Percentiles rank a stretch among this genome's conserved stretches.
Conservation (phyloP, 1,140 invertebrate genomes). For the Metaphire vulgaris region DNA sequence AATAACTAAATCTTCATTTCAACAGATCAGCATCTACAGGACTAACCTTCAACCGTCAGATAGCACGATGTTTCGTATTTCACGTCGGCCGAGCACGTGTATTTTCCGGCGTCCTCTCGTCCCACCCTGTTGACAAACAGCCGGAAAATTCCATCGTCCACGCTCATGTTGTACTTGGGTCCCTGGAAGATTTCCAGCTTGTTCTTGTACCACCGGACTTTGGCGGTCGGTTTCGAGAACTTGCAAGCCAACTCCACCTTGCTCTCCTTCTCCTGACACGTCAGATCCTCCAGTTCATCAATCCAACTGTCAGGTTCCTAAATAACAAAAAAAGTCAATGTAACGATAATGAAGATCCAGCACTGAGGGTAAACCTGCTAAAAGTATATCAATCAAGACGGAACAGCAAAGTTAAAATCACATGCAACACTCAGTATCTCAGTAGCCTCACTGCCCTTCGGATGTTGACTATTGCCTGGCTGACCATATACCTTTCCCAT, state of each 20-base stretch:
- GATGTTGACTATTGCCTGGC: too few species aligned
- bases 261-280: constrained; percentile 72
- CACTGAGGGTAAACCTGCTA: too few species aligned
- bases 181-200: constrained; percentile 57
- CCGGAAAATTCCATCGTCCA: constrained; percentile 80
- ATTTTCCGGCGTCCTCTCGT: constrained; percentile 94
- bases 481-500: too few species aligned
- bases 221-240: constrained; percentile 55
- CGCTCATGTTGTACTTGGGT: constrained; percentile 78
- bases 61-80: constrained; percentile 76
- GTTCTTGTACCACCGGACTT: constrained; percentile 55
- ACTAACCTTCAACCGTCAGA: constrained; percentile 83
- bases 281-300: constrained; percentile 86
- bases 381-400: too few species aligned
- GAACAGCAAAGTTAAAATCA: too few species aligned
- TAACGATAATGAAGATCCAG: too few species aligned
- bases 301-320: constrained; percentile 89
- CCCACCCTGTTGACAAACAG: constrained; percentile 83
- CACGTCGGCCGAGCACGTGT: constrained; percentile 89
- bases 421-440: too few species aligned
- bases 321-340: constrained; percentile 12
- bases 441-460: too few species aligned
- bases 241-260: constrained; percentile 47
- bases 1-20: too few species aligned
- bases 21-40: too few species aligned